phyloP scores from a whole-genome alignment of 2,113 vertebrate genomes.

The Hepsetus odoe region DNA sequence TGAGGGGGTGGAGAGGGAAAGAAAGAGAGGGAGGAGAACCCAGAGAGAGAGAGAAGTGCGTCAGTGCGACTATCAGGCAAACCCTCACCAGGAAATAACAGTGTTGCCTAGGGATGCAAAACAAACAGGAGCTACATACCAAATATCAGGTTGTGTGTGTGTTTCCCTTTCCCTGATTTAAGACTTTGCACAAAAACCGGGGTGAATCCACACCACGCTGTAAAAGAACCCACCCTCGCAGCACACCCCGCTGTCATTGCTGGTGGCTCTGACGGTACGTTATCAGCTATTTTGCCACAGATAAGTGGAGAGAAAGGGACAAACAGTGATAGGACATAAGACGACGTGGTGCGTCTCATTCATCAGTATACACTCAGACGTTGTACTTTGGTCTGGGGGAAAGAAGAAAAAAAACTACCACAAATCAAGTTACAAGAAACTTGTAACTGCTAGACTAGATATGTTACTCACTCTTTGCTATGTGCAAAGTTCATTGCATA shows the following conservation, averaged over 20 bases:
- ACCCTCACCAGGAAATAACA: constrained; percentile 62
- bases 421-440: neutral
- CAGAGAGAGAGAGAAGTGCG: constrained; percentile 39
- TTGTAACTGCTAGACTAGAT: neutral
- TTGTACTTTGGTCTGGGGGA: neutral
- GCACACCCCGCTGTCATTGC: neutral
- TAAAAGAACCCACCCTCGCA: constrained; percentile 27
- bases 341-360: neutral
- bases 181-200: constrained; percentile 15
- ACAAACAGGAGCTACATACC: constrained; percentile 57
- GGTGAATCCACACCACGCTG: constrained; percentile 1
- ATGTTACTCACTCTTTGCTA: too few relatives aligned
- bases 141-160: constrained; percentile 53
- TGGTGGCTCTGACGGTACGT: constrained; percentile 23
- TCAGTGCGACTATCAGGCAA: constrained; percentile 55
- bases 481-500: neutral
- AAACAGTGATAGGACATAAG: constrained; percentile 21
- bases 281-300: constrained; percentile 37
- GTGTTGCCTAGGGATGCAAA: constrained; percentile 62
- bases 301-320: constrained; percentile 28
- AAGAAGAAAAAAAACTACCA: neutral
- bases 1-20: neutral
- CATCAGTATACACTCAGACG: neutral
- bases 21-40: neutral
- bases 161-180: constrained; percentile 32